Percentiles rank a stretch among this genome's conserved stretches.
These are phyloP conservation scores for Chrysemys picta DNA, from an alignment of 2,113 vertebrate species.

Conservation along the genomic window DNA sequence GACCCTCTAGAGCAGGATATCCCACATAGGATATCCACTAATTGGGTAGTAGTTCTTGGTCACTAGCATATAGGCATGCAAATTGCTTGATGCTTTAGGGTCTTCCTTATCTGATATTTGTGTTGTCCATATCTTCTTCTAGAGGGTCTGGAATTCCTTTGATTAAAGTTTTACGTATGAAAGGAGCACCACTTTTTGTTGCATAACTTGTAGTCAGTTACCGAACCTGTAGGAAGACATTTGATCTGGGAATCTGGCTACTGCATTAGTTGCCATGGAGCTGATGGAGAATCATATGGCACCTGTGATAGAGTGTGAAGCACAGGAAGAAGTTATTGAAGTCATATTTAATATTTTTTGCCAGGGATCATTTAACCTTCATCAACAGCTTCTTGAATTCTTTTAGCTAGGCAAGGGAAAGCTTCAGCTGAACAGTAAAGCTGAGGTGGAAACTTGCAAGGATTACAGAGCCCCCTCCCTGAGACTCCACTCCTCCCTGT, in stretches of 20 bases:
- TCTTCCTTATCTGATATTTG: background rate
- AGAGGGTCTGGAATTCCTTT: background rate
- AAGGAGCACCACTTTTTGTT: background rate
- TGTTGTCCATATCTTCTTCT: background rate
- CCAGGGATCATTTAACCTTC: background rate
- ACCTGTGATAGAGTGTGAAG: background rate
- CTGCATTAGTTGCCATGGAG: background rate
- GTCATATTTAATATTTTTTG: background rate
- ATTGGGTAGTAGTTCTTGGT: background rate
- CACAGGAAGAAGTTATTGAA: background rate
- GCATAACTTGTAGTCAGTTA: background rate
- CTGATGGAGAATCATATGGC: background rate
- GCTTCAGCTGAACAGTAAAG: background rate
- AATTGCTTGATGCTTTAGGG: background rate
- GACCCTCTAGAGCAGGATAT: background rate
- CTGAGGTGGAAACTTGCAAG: background rate
- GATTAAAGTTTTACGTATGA: conserved; percentile 18
- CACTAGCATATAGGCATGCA: background rate
- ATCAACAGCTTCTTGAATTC: background rate
- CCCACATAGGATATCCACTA: background rate
- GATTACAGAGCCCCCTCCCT: background rate
- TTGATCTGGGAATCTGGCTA: background rate
- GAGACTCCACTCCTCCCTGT: too few relatives aligned
- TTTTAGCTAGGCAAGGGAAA: background rate
- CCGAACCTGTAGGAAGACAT: background rate